These are phyloP conservation scores for Clarias platycephalus DNA, from an alignment of 2,797 vertebrate genomes.

Conservation along the genomic window DNA sequence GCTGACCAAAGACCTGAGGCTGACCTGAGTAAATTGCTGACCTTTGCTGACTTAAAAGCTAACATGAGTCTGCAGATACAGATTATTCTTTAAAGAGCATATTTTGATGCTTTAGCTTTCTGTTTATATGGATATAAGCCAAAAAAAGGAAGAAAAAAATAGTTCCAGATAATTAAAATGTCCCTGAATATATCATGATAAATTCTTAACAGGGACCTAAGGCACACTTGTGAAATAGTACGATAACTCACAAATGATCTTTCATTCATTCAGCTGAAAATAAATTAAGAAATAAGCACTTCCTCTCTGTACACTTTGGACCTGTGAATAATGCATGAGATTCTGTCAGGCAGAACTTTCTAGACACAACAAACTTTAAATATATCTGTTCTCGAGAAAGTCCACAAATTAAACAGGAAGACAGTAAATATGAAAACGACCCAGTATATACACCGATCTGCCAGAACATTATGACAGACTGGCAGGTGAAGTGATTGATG, in stretches of 20 bases:
- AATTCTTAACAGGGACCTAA: conserved; percentile 29
- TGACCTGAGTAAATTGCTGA: not conserved
- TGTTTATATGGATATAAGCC: not conserved
- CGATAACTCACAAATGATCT: conserved; percentile 12
- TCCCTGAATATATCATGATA: conserved; percentile 18
- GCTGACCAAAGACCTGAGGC: not conserved
- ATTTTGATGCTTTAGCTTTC: conserved; percentile 6
- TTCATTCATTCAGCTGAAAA: not conserved
- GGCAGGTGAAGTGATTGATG: not conserved
- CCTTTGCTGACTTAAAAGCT: conserved; percentile 12
- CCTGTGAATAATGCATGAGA: conserved; percentile 45
- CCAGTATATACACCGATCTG: conserved; percentile 5
- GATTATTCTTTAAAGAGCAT: conserved; percentile 11
- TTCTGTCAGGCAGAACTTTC: conserved; percentile 21
- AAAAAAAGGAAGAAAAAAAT: not conserved
- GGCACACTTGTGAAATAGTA: conserved; percentile 18
- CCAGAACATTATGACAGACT: not conserved
- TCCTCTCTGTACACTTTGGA: conserved; percentile 3
- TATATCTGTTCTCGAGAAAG: conserved; percentile 8
- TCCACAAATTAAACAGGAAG: conserved; percentile 8
- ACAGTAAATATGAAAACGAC: not conserved
- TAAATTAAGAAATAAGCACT: conserved; percentile 15
- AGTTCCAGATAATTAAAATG: not conserved
- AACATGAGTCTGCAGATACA: not conserved
- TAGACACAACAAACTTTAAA: conserved; percentile 33